A percentile compares a stretch with the other conserved stretches of the same genome.
phyloP scores from a whole-genome alignment of 2,113 vertebrate genomes.

The Chlorodrepanis virens region DNA sequence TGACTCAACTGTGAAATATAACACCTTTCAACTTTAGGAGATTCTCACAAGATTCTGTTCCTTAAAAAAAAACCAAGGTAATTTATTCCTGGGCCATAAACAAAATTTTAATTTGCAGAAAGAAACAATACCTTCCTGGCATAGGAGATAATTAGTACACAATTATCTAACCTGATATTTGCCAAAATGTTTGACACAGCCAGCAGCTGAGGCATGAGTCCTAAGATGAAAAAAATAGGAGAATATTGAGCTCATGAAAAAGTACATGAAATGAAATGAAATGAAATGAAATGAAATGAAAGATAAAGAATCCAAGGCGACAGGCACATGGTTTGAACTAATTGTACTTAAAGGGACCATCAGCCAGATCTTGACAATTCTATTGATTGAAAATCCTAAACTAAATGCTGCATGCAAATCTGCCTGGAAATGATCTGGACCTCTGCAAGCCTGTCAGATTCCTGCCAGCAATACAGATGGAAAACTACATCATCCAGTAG shows the following conservation, averaged over 20 bases:
- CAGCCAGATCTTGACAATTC: constrained; percentile 7
- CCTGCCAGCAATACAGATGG: background rate
- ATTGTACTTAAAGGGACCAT: background rate
- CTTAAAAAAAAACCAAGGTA: background rate
- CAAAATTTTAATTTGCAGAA: background rate
- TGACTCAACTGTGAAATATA: background rate
- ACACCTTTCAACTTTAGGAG: background rate
- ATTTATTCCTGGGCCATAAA: background rate
- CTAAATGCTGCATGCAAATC: constrained; percentile 7
- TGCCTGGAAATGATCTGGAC: background rate
- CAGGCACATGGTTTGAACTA: background rate
- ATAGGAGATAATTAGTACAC: background rate
- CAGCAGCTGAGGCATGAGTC: background rate
- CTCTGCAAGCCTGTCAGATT: background rate
- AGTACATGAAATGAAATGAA: background rate
- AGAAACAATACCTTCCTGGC: background rate
- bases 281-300: background rate
- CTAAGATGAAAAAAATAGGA: background rate
- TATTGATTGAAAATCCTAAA: constrained; percentile 39
- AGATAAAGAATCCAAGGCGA: background rate
- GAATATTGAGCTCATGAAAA: background rate
- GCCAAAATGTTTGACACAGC: background rate
- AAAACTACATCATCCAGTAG: background rate
- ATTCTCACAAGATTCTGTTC: background rate
- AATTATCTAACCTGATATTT: background rate